These are phyloP conservation scores for Lethenteron reissneri DNA, from an alignment of 2,113 vertebrate genomes.

Conservation along the genomic window DNA sequence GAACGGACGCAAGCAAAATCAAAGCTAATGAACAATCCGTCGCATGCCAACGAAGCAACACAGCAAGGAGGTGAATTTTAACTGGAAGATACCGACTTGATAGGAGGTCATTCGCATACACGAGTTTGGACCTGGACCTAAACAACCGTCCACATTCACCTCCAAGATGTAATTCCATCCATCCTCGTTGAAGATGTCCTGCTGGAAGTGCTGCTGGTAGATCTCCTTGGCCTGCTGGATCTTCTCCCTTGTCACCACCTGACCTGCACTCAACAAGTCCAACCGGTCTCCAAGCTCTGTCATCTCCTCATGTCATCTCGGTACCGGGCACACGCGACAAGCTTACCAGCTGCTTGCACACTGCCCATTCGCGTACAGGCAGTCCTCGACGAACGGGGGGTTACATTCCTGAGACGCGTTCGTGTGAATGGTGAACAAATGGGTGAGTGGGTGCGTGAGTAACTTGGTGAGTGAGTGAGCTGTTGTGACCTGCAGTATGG, in stretches of 20 bases:
- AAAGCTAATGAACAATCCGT: no score
- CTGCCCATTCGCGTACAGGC: neutral
- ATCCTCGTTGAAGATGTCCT: conserved; percentile 29
- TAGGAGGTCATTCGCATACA: no score
- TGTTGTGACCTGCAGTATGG: no score
- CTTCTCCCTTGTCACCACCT: conserved; percentile 32
- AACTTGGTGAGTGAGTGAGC: no score
- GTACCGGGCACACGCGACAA: neutral
- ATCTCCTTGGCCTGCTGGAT: conserved; percentile 34
- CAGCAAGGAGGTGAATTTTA: no score
- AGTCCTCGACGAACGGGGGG: neutral
- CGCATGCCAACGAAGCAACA: no score
- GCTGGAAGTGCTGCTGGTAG: conserved; percentile 32
- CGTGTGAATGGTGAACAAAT: neutral
- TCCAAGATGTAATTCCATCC: conserved; percentile 31
- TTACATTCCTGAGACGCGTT: neutral
- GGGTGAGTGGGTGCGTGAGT: neutral
- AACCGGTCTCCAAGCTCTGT: neutral
- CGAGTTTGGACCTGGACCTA: no score
- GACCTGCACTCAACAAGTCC: conserved; percentile 15
- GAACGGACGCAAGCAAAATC: no score
- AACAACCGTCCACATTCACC: conserved; percentile 14
- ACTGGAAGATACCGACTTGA: no score
- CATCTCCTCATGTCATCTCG: neutral
- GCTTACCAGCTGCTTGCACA: neutral